Base-by-base conservation (phyloP, 2,113 vertebrate species). In the Cynopterus brachyotis region DNA sequence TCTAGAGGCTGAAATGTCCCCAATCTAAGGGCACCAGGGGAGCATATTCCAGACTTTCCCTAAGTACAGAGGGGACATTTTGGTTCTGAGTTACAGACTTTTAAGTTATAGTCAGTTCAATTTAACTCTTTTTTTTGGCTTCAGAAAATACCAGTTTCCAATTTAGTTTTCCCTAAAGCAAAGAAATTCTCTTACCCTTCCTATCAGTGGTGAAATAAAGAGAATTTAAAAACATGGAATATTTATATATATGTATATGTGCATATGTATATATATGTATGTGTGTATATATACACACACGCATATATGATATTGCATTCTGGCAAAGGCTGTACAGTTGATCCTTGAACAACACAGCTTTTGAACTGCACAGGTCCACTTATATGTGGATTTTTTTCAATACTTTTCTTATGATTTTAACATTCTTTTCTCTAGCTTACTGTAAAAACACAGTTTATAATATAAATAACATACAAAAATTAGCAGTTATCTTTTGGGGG, bases 121-220 rank as follows among this genome's bases (percentile, higher is more conserved):
- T 57, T 76, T 84, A 92, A 89, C 45, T 28, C 62, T 45, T 92
- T 67, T 73, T 37, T 30, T 37, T 5, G 32, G 11, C 50, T 96
- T 96, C 30, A 62, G 35, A 75, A 89, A 95, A 62, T 26, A 81
- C 35, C 76, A 82, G 6, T 32, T 93, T 92, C 67, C 47, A 76
- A 73, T 67, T 76, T 78, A 50, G 13, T 73, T 93, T 95, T 91
- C 72, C 19, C 47, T 37, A 81, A 4, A 17, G 40, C 26, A 89
- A 30, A 64, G n/a, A 50, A 73, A 67, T 60, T 64, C 62, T 62
- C 79, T 79, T 42, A 75, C 24, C 15, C 60, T 84, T 91, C 22
- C 72, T 72, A 62, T 50, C 26, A 26, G 26, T 70, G 32, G n/a
- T 64, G 11, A 94, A 92, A 92, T 16, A 22, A 67, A 80, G 40